Conservation (phyloP, 2,797 vertebrate genomes). For the Linurgus olivaceus region DNA sequence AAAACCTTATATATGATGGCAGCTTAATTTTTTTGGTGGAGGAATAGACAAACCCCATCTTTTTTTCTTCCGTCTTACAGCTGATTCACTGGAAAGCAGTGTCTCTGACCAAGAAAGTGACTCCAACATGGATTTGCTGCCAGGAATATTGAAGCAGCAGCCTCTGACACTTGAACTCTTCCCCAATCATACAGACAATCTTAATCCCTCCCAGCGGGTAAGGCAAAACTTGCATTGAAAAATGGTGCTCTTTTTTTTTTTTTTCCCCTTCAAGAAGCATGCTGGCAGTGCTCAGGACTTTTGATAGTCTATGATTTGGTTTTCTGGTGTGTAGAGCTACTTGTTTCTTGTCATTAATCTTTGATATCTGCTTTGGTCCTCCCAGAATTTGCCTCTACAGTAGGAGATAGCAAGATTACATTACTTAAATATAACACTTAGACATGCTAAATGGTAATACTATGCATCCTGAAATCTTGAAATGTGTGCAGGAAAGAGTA, state of each 20-base stretch:
- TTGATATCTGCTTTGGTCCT: not conserved
- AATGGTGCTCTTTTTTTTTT: not conserved
- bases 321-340: not conserved
- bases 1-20: not conserved
- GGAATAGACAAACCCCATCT: not conserved
- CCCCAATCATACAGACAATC: slow-evolving; percentile 90
- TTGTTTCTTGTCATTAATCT: not conserved
- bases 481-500: not conserved
- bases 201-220: slow-evolving; percentile 85
- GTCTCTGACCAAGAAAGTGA: slow-evolving; percentile 88
- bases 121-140: slow-evolving; percentile 86
- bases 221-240: not conserved
- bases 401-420: not conserved
- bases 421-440: not conserved
- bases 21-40: not conserved
- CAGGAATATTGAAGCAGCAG: slow-evolving; percentile 86
- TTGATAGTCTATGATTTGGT: not conserved
- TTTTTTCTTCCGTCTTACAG: slow-evolving; percentile 48
- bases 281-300: not conserved
- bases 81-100: slow-evolving; percentile 88
- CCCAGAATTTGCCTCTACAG: not conserved
- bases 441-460: not conserved
- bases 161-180: slow-evolving; percentile 93
- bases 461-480: not conserved
- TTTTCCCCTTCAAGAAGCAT: not conserved